These are phyloP conservation scores for Petrocephalus schoutedeni DNA, from an alignment of 2,797 vertebrate species.

Conservation along the genomic window DNA sequence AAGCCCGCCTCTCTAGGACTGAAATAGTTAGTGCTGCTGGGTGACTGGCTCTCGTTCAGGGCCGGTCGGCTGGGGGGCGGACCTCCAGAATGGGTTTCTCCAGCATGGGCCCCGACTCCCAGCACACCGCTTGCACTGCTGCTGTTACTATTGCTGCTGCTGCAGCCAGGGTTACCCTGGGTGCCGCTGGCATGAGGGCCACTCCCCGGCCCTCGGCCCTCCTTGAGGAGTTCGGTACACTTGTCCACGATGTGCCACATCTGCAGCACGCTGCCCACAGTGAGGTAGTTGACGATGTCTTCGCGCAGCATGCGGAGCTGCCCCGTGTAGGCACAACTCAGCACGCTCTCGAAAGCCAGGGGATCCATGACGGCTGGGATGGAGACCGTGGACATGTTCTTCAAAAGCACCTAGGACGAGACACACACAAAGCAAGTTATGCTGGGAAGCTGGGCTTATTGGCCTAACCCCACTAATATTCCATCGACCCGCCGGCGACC, in stretches of 20 bases:
- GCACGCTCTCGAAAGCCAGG: constrained; percentile 80
- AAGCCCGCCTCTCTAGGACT: constrained; percentile 70
- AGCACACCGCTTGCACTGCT: constrained; percentile 14
- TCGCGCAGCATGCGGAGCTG: constrained; percentile 78
- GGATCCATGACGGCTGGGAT: constrained; percentile 86
- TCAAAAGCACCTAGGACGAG: constrained; percentile 71
- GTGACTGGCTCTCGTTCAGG: constrained; percentile 79
- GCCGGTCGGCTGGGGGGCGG: constrained; percentile 50
- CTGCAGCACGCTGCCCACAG: constrained; percentile 90
- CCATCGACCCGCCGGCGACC: background rate
- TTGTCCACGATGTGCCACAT: constrained; percentile 98
- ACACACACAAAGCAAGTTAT: background rate
- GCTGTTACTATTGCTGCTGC: constrained; percentile 15
- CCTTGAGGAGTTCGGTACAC: constrained; percentile 85
- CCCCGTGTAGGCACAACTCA: constrained; percentile 85
- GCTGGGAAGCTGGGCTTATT: background rate
- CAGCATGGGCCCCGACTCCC: constrained; percentile 33
- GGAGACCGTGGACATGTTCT: constrained; percentile 83
- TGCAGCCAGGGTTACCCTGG: constrained; percentile 38
- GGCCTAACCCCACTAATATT: background rate
- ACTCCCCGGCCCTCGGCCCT: constrained; percentile 43
- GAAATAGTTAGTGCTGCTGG: constrained; percentile 91
- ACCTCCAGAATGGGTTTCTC: constrained; percentile 38
- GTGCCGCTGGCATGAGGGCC: constrained; percentile 22
- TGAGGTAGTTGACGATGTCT: constrained; percentile 88